Evolutionary conservation across 2,113 vertebrate genomes (phyloP), one percentile per base, ranked within the genome.

Genomic region (Motacilla tschutschensis): DNA sequence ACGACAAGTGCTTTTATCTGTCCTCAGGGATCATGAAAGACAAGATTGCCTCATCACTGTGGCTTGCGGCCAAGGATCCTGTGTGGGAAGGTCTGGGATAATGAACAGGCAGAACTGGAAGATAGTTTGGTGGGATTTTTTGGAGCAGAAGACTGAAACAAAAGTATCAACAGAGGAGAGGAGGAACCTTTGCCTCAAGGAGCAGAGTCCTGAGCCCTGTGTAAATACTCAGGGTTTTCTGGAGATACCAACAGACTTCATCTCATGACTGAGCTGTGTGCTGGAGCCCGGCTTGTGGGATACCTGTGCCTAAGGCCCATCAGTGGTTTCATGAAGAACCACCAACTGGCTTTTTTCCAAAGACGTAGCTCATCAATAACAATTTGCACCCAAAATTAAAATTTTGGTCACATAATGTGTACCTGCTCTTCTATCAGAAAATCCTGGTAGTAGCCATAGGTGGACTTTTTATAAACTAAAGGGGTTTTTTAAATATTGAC

Each of bases 191-290:
- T 9, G 31, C 12, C 55, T 76, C 8, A 20, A 43, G 46, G 8
- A 88, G 10, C 18, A 25, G 0, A 2, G 14, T 57, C 33, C 44
- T 57, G 73, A 69, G 47, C 31, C 18, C 8, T 25, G 19, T 66
- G 25, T 36, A 41, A 17, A 20, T 6, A 28, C 11, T 14, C 14
- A 12, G 16, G 36, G 18, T 33, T 75, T 72, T 64, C 22, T 64
- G 50, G 13, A 72, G 33, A 31, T 4, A 8, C 17, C 0, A 0
- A 7, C 8, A 51, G 5, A 20, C 28, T 72, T 50, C 35, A 50
- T 28, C 11, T 70, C 0, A 0, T 46, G 9, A 12, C 36, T 47
- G n/a, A 38, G 17, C 16, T 19, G 12, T 36, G 18, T 50, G n/a
- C n/a, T 58, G 29, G 40, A 46, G 6, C 14, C 19, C 78, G 55